Conservation (phyloP, 2,797 vertebrate species). For the Fringilla coelebs region DNA sequence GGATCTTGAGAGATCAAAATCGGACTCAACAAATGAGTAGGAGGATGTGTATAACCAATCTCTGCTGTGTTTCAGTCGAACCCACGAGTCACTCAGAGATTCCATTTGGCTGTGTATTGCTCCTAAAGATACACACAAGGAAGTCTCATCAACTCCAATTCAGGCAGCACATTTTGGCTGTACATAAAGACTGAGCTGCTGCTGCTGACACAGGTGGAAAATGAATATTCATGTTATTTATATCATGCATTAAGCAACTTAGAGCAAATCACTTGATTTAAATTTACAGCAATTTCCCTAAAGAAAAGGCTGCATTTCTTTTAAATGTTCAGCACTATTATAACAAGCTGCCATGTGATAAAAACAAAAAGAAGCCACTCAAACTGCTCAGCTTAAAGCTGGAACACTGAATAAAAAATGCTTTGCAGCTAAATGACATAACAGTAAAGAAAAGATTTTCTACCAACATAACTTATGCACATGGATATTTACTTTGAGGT, state of each 20-base stretch:
- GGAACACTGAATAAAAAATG: conserved; percentile 32
- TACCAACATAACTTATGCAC: background rate
- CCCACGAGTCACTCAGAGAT: conserved; percentile 89
- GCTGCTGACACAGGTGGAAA: conserved; percentile 60
- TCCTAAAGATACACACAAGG: conserved; percentile 65
- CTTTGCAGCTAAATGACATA: conserved; percentile 32
- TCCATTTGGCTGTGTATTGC: conserved; percentile 70
- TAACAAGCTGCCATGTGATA: conserved; percentile 53
- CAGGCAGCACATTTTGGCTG: background rate
- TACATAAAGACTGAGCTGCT: conserved; percentile 13
- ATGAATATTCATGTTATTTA: conserved; percentile 59
- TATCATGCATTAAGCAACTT: conserved; percentile 74
- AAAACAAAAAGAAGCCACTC: conserved; percentile 72
- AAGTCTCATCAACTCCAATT: conserved; percentile 10
- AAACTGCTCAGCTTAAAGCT: conserved; percentile 68
- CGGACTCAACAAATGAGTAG: conserved; percentile 86
- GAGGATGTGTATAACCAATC: conserved; percentile 83
- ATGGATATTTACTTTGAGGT: background rate
- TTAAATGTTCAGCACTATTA: conserved; percentile 45
- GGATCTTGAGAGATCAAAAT: conserved; percentile 87
- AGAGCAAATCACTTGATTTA: conserved; percentile 54
- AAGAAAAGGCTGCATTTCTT: conserved; percentile 56
- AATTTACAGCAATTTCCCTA: conserved; percentile 63
- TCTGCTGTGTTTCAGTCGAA: conserved; percentile 83
- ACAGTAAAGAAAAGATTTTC: background rate